Evolutionary conservation across 2,797 vertebrate genomes (phyloP), one percentile per base, ranked within the genome.

Genomic region (Scarus forsteni): DNA sequence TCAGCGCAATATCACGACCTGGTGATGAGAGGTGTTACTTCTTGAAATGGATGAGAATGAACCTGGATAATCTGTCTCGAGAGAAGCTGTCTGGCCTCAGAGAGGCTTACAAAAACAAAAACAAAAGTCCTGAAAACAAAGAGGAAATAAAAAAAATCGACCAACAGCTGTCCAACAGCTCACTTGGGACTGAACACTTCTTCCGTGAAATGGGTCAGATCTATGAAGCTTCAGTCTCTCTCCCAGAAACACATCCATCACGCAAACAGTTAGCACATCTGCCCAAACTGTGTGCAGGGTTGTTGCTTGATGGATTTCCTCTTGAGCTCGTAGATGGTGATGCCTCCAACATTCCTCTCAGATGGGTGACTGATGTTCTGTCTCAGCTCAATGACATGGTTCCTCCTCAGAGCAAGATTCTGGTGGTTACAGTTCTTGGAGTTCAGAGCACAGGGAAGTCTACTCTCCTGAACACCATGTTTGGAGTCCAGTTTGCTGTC

Each of bases 301-400:
- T 96, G 55, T 73, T 96, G 70, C 73, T 95, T 35, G 83, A 88
- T 66, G 95, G 94, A 6, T 93, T 94, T 50, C 95, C 95, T 1
- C 42, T 96, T 70, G 96, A 96, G 79, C 90, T 96, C 27, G 77
- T 96, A 0, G 95, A 96, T 39, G 95, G 95, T 73, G 93, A 94
- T 70, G 93, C 94, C 0, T 94, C 93, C 45, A 95, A 95, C 66
- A 91, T 95, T 35, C 94, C 95, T 16, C 57, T 95, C 18, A 89
- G 58, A 61, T 95, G 94, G 93, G 83, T 95, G 64, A 93, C 76
- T 0, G 92, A 93, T 48, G 91, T 96, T 45, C 88, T 95, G 10
- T 72, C 39, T 42, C 70, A 92, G 60, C 85, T 96, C 35, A 80
- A 93, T 91, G 64, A 78, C 86, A 73, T 92, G 79, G 64, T 92